Percentiles rank a stretch among this genome's conserved stretches.
These are phyloP conservation scores for Bambusicola thoracicus DNA, from an alignment of 2,113 vertebrate genomes.

Conservation along the genomic window DNA sequence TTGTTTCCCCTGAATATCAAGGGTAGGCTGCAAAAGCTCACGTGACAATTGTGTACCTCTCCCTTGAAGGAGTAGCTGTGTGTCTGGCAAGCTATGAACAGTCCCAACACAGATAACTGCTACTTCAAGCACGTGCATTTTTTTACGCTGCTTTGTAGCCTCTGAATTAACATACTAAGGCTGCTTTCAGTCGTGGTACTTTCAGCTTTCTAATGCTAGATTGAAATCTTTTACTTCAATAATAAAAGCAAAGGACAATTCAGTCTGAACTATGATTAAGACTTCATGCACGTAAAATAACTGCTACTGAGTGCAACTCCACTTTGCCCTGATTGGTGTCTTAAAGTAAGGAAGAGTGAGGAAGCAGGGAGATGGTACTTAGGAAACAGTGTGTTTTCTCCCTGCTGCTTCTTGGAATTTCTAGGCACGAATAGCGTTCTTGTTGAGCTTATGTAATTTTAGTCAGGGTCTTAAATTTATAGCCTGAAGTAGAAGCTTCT, in stretches of 20 bases:
- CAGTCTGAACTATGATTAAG: neutral
- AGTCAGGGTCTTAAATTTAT: neutral
- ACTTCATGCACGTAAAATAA: neutral
- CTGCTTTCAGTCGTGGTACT: neutral
- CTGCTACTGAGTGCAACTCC: neutral
- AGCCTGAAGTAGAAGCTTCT: neutral
- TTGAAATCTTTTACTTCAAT: neutral
- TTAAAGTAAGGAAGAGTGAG: neutral
- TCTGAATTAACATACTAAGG: accelerated
- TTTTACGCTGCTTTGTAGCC: neutral
- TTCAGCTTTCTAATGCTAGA: neutral
- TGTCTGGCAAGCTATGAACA: neutral
- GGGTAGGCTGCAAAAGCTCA: neutral
- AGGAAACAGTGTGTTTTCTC: neutral
- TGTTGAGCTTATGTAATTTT: neutral
- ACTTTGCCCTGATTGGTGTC: neutral
- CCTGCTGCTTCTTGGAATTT: neutral
- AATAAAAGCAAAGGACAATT: accelerated
- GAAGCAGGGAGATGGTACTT: neutral
- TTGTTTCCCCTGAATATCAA: neutral
- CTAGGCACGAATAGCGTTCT: neutral
- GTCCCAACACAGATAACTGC: neutral
- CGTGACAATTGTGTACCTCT: neutral
- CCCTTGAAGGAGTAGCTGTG: neutral
- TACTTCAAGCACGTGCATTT: neutral